phyloP scores from a whole-genome alignment of 2,888 invertebrate genomes.

The Mythimna lalbum region DNA sequence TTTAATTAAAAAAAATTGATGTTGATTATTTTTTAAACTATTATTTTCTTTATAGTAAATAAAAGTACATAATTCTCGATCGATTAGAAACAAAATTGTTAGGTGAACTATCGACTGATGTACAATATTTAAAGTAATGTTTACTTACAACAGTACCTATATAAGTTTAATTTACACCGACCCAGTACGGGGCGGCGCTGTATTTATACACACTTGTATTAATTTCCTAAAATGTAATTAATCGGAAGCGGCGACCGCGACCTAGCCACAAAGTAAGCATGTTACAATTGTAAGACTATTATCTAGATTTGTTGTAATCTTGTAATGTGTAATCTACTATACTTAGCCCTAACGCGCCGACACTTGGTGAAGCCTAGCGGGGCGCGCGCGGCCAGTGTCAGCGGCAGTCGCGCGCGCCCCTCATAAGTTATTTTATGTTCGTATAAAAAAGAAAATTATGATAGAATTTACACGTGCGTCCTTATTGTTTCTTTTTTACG shows the following conservation, averaged over 20 bases:
- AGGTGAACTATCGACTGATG: conserved; percentile 90
- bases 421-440: conserved; percentile 83
- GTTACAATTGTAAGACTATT: conserved; percentile 90
- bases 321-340: conserved; percentile 83
- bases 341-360: conserved; percentile 82
- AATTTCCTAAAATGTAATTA: conserved; percentile 89
- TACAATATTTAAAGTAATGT: conserved; percentile 88
- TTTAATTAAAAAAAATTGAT: conserved; percentile 83
- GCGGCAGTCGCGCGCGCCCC: conserved; percentile 62
- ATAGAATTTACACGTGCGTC: conserved; percentile 89
- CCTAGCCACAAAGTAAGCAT: conserved; percentile 85
- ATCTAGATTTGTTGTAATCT: conserved; percentile 89
- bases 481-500: conserved; percentile 87
- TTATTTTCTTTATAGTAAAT: conserved; percentile 86
- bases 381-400: conserved; percentile 51
- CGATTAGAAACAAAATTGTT: conserved; percentile 90
- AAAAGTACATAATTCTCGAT: conserved; percentile 89
- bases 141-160: conserved; percentile 88
- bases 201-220: conserved; percentile 88
- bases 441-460: conserved; percentile 90
- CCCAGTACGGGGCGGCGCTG: conserved; percentile 78
- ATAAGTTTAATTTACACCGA: conserved; percentile 87
- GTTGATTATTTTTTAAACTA: conserved; percentile 90
- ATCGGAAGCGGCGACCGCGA: conserved; percentile 86
- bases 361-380: conserved; percentile 64